These are phyloP conservation scores for Malurus cyaneus DNA, from an alignment of 2,113 vertebrate species.

Conservation along the genomic window DNA sequence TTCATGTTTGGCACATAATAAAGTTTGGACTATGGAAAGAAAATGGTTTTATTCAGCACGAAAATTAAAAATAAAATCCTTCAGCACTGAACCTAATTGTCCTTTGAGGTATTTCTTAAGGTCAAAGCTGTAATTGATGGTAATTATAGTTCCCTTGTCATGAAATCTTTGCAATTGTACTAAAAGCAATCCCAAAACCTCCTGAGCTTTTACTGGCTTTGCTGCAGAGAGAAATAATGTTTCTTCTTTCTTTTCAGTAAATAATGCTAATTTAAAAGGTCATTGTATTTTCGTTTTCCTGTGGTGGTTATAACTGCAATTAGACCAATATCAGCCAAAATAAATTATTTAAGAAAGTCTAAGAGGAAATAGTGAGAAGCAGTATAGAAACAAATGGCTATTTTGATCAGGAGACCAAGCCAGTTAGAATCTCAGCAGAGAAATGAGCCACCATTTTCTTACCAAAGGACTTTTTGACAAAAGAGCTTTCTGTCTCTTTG, in stretches of 20 bases:
- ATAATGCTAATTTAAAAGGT: slow-evolving; percentile 25
- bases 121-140: slow-evolving; percentile 15
- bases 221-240: not conserved
- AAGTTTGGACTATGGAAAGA: not conserved
- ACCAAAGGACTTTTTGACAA: not conserved
- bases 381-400: not conserved
- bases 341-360: not conserved
- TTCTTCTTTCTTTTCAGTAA: not conserved
- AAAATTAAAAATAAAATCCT: slow-evolving; percentile 41
- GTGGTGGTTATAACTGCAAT: not conserved
- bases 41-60: slow-evolving; percentile 43
- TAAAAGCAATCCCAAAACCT: not conserved
- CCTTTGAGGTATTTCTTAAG: slow-evolving; percentile 54
- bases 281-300: not conserved
- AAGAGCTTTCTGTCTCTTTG: not conserved
- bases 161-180: not conserved
- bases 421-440: not conserved
- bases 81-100: slow-evolving; percentile 46
- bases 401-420: not conserved
- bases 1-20: slow-evolving; percentile 28
- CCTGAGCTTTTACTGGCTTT: not conserved
- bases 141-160: not conserved
- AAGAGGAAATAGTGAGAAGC: not conserved
- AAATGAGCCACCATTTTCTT: not conserved
- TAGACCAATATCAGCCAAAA: slow-evolving; percentile 16